Evolutionary conservation across 2,888 invertebrate species (phyloP).

Genomic region (Limnephilus auricula): DNA sequence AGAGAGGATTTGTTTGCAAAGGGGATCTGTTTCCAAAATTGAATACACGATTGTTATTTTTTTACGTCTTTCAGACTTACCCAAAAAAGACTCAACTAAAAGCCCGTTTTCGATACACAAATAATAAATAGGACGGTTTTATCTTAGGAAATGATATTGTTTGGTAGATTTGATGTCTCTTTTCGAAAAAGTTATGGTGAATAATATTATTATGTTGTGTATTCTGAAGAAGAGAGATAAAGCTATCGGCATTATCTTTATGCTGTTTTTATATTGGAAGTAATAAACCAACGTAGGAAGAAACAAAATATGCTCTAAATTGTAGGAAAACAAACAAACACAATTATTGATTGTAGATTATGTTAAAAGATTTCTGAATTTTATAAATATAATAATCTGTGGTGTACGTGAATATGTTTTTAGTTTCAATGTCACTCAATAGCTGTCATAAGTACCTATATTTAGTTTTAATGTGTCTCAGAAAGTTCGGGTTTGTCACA

Average conservation of each 20-base stretch:
- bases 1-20: constrained; percentile 30
- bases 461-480: too few species aligned
- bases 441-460: too few species aligned
- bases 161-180: background rate
- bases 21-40: constrained; percentile 33
- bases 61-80: background rate
- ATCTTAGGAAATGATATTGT: background rate
- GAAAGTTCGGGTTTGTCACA: too few species aligned
- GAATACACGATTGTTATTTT: constrained; percentile 46
- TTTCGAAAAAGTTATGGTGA: background rate
- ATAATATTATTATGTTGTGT: background rate
- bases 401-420: too few species aligned
- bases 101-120: background rate
- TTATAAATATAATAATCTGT: too few species aligned
- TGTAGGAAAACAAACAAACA: background rate
- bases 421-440: too few species aligned
- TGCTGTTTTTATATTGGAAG: background rate
- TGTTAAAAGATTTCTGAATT: too few species aligned
- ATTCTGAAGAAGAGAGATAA: background rate
- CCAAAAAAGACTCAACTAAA: background rate
- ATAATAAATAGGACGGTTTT: background rate
- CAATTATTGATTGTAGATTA: background rate
- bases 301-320: background rate
- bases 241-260: background rate
- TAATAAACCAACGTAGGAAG: background rate